A percentile compares a stretch with the other conserved stretches of the same genome.
Evolutionary conservation across 2,888 invertebrate species (phyloP).

Genomic region (Trachelus tabidus): DNA sequence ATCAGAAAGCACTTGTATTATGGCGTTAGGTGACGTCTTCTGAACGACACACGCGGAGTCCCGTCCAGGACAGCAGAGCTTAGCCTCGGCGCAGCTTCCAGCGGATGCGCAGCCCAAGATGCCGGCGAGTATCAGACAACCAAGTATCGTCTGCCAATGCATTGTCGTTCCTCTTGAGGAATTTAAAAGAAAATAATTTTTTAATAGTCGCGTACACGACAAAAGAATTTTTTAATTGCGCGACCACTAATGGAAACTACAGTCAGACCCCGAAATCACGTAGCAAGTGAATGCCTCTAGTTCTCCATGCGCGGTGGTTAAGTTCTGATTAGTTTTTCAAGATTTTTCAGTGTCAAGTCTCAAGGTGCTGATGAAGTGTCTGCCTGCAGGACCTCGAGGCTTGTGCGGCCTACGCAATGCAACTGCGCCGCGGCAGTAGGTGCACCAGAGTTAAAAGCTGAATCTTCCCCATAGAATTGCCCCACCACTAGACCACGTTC

Average conservation of each 20-base stretch:
- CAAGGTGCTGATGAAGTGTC: neutral
- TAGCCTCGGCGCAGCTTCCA: conserved; percentile 82
- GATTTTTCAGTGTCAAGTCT: neutral
- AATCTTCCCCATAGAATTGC: conserved; percentile 38
- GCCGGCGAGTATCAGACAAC: neutral
- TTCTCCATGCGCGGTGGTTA: neutral
- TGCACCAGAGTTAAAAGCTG: conserved; percentile 38
- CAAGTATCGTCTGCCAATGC: neutral
- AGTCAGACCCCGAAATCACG: neutral
- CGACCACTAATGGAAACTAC: neutral
- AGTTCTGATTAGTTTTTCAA: neutral
- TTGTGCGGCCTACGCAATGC: conserved; percentile 36
- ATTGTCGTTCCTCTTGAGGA: neutral
- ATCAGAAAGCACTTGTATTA: conserved; percentile 82
- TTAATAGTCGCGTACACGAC: neutral
- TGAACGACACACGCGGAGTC: conserved; percentile 89
- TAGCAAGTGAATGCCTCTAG: neutral
- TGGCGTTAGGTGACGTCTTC: conserved; percentile 82
- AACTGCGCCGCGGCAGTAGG: conserved; percentile 40
- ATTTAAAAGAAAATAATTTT: neutral
- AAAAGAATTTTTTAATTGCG: neutral
- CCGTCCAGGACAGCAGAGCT: conserved; percentile 85
- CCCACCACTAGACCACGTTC: conserved; percentile 31
- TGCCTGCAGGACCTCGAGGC: conserved; percentile 32
- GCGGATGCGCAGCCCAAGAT: conserved; percentile 51